Percentiles rank a stretch among this genome's conserved stretches.
These are phyloP conservation scores for Acanthaster planci DNA, from an alignment of 35 echinoderm and acorn worm genomes.

Conservation along the genomic window DNA sequence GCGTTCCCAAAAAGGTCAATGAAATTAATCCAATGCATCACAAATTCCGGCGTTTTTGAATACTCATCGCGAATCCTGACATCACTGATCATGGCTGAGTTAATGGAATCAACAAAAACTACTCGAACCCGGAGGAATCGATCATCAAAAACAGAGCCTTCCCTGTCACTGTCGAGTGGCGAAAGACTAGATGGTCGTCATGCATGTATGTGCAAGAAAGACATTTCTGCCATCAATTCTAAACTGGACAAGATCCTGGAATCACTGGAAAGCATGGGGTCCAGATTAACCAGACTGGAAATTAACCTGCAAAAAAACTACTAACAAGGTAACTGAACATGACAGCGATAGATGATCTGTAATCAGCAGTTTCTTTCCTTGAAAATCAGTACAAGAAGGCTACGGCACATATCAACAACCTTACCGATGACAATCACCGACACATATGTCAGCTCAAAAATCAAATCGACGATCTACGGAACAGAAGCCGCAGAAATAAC, in stretches of 20 bases:
- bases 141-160: too few species aligned
- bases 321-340: not conserved
- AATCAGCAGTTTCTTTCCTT: not conserved
- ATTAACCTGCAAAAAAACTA: not conserved
- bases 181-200: not conserved
- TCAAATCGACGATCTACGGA: constrained; percentile 17
- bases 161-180: too few species aligned
- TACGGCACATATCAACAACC: not conserved
- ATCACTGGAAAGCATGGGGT: not conserved
- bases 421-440: not conserved
- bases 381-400: not conserved
- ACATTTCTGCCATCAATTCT: not conserved
- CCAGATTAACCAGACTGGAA: not conserved
- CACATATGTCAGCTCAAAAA: not conserved
- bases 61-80: too few species aligned
- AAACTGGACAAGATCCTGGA: not conserved
- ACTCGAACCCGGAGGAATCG: too few species aligned
- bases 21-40: too few species aligned
- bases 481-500: constrained; percentile 8
- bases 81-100: too few species aligned
- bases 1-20: too few species aligned
- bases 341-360: not conserved
- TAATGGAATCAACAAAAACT: too few species aligned
- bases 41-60: too few species aligned
- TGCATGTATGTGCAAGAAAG: not conserved